Conservation (phyloP, 2,888 invertebrate genomes). For the Epirrhoe tristata region DNA sequence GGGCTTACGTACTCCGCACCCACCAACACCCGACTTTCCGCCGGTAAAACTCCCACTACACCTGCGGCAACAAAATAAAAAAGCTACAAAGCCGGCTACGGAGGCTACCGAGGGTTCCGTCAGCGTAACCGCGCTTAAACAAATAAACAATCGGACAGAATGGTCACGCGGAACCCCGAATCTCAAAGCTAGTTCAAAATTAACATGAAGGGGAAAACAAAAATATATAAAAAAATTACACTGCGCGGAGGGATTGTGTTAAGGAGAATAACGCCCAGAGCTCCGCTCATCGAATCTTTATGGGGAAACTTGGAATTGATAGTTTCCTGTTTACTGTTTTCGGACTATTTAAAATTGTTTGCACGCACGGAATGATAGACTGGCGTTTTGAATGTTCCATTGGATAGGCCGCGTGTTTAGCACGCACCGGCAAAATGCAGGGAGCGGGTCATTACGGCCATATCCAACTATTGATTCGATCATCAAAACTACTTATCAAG, state of each 20-base stretch:
- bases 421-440: constrained; percentile 76
- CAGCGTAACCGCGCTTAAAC: constrained; percentile 66
- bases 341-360: constrained; percentile 73
- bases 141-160: constrained; percentile 62
- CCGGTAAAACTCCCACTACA: constrained; percentile 87
- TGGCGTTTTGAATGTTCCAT: constrained; percentile 64
- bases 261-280: constrained; percentile 64
- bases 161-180: constrained; percentile 54
- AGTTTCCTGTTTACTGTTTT: constrained; percentile 78
- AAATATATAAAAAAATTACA: constrained; percentile 60
- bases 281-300: constrained; percentile 75
- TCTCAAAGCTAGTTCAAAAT: constrained; percentile 59
- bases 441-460: constrained; percentile 65
- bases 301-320: constrained; percentile 79
- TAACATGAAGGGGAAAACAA: constrained; percentile 62
- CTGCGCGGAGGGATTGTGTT: constrained; percentile 61
- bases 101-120: constrained; percentile 63
- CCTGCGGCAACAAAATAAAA: constrained; percentile 85
- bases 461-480: constrained; percentile 67
- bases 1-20: constrained; percentile 86
- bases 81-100: constrained; percentile 80
- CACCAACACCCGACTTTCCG: constrained; percentile 87
- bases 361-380: constrained; percentile 74
- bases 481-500: constrained; percentile 66
- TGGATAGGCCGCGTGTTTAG: constrained; percentile 59